Percentiles rank a stretch among this genome's conserved stretches.
These are phyloP conservation scores for Smithornis capensis DNA, from an alignment of 2,113 vertebrate species.

Conservation along the genomic window DNA sequence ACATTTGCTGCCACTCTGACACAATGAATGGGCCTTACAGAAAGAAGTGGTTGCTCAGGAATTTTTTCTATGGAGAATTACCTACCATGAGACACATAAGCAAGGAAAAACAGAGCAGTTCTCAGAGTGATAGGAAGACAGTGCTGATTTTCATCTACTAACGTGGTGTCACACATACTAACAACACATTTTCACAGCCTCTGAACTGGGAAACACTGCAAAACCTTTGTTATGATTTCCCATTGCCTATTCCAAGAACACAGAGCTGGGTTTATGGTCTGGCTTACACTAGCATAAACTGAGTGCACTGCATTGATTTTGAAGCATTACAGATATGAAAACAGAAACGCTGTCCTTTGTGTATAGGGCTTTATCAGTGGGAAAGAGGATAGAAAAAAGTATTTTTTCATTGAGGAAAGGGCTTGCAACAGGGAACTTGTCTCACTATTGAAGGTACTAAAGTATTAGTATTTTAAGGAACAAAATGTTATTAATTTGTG, in stretches of 20 bases:
- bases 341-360: not conserved
- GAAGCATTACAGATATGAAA: not conserved
- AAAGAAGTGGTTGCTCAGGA: not conserved
- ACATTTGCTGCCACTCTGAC: not conserved
- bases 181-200: not conserved
- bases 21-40: not conserved
- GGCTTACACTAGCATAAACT: not conserved
- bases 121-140: not conserved
- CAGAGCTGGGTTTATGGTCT: not conserved
- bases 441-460: not conserved
- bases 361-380: not conserved
- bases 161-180: not conserved
- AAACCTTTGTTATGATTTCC: not conserved
- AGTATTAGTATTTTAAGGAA: not conserved
- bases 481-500: not conserved
- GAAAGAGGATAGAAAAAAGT: not conserved
- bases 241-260: not conserved
- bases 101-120: not conserved
- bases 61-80: not conserved
- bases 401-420: not conserved
- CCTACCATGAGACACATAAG: accelerated
- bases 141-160: not conserved
- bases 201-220: not conserved
- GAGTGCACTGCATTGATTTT: not conserved
- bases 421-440: not conserved